phyloP scores from a whole-genome alignment of 2,888 invertebrate genomes.

The Podabrus alpinus region DNA sequence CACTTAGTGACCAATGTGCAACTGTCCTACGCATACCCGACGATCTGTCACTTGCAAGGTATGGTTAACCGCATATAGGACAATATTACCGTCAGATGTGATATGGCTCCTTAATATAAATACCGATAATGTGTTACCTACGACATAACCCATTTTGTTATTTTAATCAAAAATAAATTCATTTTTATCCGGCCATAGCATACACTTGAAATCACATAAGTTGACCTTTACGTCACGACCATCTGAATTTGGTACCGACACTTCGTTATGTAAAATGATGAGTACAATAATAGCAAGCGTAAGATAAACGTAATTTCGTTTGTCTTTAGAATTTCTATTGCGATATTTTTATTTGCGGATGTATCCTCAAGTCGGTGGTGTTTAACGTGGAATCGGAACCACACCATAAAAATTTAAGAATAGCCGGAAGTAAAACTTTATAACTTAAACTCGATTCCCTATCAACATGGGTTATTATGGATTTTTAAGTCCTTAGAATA shows the following conservation, averaged over 20 bases:
- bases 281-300: too few relatives aligned
- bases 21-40: slow-evolving; percentile 43
- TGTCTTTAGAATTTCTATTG: too few relatives aligned
- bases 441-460: too few relatives aligned
- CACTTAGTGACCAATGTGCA: slow-evolving; percentile 48
- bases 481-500: too few relatives aligned
- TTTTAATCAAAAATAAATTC: neutral
- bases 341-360: too few relatives aligned
- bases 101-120: slow-evolving; percentile 25
- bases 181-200: neutral
- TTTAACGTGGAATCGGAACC: too few relatives aligned
- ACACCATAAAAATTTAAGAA: too few relatives aligned
- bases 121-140: neutral
- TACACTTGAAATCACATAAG: neutral
- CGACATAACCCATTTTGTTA: neutral
- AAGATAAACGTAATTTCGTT: too few relatives aligned
- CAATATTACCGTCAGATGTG: slow-evolving; percentile 38
- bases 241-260: neutral
- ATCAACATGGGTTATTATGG: too few relatives aligned
- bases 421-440: too few relatives aligned
- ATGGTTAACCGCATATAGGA: slow-evolving; percentile 44
- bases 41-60: slow-evolving; percentile 52
- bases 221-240: neutral
- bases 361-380: too few relatives aligned
- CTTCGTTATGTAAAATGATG: too few relatives aligned